These are phyloP conservation scores for Ctena decussata DNA, from an alignment of 2,888 invertebrate genomes.

Conservation along the genomic window DNA sequence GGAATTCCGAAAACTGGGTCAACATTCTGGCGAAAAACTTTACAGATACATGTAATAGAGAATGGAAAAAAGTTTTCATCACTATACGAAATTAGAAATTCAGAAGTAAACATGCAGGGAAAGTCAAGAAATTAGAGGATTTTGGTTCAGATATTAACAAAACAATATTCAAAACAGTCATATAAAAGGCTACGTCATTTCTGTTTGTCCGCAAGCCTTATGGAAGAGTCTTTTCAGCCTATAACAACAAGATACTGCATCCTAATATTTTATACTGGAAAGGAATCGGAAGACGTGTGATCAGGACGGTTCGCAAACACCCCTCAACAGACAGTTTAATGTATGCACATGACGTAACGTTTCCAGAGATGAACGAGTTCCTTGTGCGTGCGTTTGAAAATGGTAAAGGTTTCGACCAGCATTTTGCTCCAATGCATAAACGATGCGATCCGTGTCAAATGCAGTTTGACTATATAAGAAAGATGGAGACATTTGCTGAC, in stretches of 20 bases:
- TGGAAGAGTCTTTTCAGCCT: not conserved
- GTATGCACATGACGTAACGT: slow-evolving; percentile 12
- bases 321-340: not conserved
- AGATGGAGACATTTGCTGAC: slow-evolving; percentile 1
- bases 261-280: not conserved
- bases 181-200: not conserved
- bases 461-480: not conserved
- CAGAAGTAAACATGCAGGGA: not conserved
- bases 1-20: slow-evolving; percentile 1
- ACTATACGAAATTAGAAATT: not conserved
- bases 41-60: not conserved
- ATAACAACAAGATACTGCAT: not conserved
- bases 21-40: not conserved
- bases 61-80: not conserved
- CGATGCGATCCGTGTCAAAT: slow-evolving; percentile 5
- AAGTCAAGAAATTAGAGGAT: not conserved
- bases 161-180: not conserved
- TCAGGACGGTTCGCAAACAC: not conserved
- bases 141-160: not conserved
- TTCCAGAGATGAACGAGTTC: not conserved
- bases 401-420: not conserved
- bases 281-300: not conserved
- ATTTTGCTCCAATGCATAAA: not conserved
- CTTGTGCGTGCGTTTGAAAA: not conserved
- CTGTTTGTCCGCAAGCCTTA: slow-evolving; percentile 1